Base-by-base conservation (phyloP, 2,888 invertebrate species). In the Leptinotarsa rubiginosa region DNA sequence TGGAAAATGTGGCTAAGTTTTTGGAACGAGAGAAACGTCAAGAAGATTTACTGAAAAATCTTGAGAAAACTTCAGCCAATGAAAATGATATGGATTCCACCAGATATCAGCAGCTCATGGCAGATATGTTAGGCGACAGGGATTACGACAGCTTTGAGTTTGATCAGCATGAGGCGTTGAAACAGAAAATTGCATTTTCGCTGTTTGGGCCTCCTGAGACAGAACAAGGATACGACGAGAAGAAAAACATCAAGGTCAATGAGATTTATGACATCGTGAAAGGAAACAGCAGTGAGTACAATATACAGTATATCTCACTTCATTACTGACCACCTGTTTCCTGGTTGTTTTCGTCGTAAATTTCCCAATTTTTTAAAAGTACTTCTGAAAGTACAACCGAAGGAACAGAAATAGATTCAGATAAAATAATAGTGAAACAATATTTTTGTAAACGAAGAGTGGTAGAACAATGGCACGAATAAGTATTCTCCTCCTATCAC, bases 131-230 rank as follows among this genome's bases (percentile, higher is more conserved):
- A 66, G 89, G 90, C 2, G 90, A 91, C 76, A 89, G 90, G 79
- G 91, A 91, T 84, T 87, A 83, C 86, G 89, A 84, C 85, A 89
- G 89, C 77, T 91, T 91, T 85, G 89, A 90, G 79, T 86, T 85
- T 80, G 82, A 86, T 70, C 89, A 91, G 77, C 88, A 90, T 75
- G 88, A 89, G 75, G 86, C 88, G 77, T 85, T 91, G 66, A 85
- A 90, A 62, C 87, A 89, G 79, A 91, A 91, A 86, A 88, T 91
- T 75, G 90, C 89, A 47, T 91, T 89, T 86, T 90, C 90, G 15
- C 84, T 91, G 66, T 90, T 87, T 85, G 91, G 91, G 3, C 87
- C 89, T 65, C 91, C 91, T 2, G 86, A 84, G 70, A 77, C 76
- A 62, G 89, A 89, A 83, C 87, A 88, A 25, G 90, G 89, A 16